Percentiles rank a stretch among this genome's conserved stretches.
Evolutionary conservation across 2,113 vertebrate genomes (phyloP).

Genomic region (Antechinus flavipes): DNA sequence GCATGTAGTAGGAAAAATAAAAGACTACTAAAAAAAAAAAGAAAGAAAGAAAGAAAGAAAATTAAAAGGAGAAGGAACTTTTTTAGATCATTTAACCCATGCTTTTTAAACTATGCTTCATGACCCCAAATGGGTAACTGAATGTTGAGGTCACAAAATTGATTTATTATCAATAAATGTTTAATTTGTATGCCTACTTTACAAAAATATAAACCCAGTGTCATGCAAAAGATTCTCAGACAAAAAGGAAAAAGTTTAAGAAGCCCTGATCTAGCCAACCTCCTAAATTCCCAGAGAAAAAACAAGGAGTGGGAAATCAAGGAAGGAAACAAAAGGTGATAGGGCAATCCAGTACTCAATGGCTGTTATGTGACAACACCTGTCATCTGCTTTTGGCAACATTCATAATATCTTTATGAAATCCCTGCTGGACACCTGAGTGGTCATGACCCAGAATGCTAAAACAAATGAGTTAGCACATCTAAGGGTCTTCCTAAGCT

Average conservation of each 20-base stretch:
- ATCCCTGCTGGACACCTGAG: not conserved
- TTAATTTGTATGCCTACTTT: no score
- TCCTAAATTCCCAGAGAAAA: not conserved
- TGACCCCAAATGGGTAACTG: no score
- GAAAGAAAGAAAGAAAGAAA: not conserved
- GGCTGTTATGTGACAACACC: not conserved
- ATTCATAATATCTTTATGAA: not conserved
- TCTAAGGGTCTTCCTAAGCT: not conserved
- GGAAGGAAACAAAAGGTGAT: not conserved
- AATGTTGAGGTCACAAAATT: no score
- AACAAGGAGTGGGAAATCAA: not conserved
- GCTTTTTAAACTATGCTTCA: no score
- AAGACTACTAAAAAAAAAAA: not conserved
- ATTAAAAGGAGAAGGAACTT: not conserved
- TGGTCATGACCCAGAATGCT: not conserved
- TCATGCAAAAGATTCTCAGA: no score
- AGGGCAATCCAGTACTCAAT: not conserved
- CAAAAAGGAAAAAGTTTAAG: no score
- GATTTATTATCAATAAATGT: no score
- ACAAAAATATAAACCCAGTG: no score
- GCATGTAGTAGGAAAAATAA: no score
- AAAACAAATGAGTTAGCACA: not conserved
- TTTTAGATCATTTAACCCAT: not conserved
- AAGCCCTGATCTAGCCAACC: not conserved
- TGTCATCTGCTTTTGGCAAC: not conserved